Evolutionary conservation across 2,888 invertebrate genomes (phyloP), one percentile per base, ranked within the genome.

Genomic region (Orthosia gracilis): DNA sequence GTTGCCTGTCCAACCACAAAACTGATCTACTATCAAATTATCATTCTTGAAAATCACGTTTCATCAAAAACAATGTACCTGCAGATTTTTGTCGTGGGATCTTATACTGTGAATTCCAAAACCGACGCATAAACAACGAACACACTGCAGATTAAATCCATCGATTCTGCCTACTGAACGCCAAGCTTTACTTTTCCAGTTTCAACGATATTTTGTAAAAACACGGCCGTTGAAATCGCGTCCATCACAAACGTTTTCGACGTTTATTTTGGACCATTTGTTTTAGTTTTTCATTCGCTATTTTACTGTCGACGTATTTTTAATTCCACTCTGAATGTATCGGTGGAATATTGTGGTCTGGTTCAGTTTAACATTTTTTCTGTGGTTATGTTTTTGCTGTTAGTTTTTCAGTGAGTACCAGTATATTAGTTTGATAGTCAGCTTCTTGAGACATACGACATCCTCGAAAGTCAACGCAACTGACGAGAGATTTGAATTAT

Each of bases 81-180:
- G 31, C 31, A 31, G 31, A 31, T 31, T 31, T 31, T 31, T 31
- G 31, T 7, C 31, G 31, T 7, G 31, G 31, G 7, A 31, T 31
- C 31, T 31, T 7, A 31, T 31, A 31, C 31, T 31, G 1, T 31
- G 5, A 31, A 11, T 45, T 57, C 26, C 26, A 1, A 76, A 18
- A 23, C 11, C 40, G 45, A 45, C 18, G 15, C 69, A 58, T n/a
- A 67, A 47, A 47, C 45, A 31, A 52, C 23, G 52, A 68, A 47
- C 9, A 59, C 15, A 50, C 31, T 23, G 23, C 78, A 69, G n/a
- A 69, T 77, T 69, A 59, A 59, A 77, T 26, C 69, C 77, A 77
- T 69, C 31, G n/a, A 69, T 69, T 69, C 31, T 58, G 23, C 31
- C 50, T 69, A 69, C 69, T 23, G 15, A 23, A 12, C 15, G 23